Base-by-base conservation (phyloP, 2,113 vertebrate species). In the Neopipo cinnamomea region DNA sequence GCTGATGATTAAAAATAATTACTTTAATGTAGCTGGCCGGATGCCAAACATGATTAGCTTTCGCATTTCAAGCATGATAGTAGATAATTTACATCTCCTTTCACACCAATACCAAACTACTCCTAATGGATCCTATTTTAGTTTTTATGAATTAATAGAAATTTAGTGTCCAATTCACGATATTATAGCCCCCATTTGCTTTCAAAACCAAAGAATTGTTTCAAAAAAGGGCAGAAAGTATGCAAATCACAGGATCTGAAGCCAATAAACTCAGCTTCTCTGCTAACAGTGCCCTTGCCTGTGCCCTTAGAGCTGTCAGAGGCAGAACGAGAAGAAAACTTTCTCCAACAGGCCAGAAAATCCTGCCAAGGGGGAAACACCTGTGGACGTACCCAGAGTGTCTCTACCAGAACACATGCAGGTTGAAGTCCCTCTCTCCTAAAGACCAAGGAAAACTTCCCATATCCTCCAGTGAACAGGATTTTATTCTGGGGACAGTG, bases 1-100 rank as follows among this genome's bases (percentile, higher is more conserved):
- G 96, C 98, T 97, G 97, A 98, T 98, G 98, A 98, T 98, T 98
- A 98, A 98, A 98, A 98, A 98, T 98, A 98, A 98, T 98, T 98
- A 98, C 97, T 98, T 98, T 98, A 98, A 98, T 98, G 97, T 84
- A 95, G 96, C 97, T 98, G 98, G 98, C 98, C 98, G 27, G 90
- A 84, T 97, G 98, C 98, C 98, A 98, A 97, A 97, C 97, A 96
- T 82, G 98, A 98, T 98, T 97, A 96, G 96, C 97, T 97, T 97
- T 96, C 62, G n/a, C 97, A 97, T 98, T 97, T 98, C 96, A 97
- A 98, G 97, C 97, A 95, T 92, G 97, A 98, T 96, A 95, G 61
- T 91, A 88, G 98, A 96, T 98, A 97, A 98, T 98, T 98, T 98
- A 98, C 97, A 98, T 98, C 97, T 98, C 91, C 91, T 97, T 97